Evolutionary conservation across 2,113 vertebrate genomes (phyloP).

Genomic region (Hippocampus mohnikei): DNA sequence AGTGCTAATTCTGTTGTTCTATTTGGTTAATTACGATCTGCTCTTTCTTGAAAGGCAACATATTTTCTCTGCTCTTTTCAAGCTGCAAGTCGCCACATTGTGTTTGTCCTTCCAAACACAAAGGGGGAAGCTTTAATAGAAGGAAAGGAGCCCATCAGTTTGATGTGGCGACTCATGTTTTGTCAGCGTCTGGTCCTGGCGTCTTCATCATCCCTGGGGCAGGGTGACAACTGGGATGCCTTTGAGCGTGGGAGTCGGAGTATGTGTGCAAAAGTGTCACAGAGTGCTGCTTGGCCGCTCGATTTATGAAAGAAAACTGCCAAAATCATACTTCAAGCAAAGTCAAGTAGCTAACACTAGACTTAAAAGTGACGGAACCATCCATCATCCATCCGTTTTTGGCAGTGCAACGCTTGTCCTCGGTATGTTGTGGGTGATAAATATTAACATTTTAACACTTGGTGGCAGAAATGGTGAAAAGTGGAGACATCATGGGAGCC

Average conservation of each 20-base stretch:
- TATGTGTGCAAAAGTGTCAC: slow-evolving; percentile 25
- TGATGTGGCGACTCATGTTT: slow-evolving; percentile 53
- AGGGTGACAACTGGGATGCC: slow-evolving; percentile 36
- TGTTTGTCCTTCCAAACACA: slow-evolving; percentile 15
- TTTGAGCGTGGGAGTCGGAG: slow-evolving; percentile 34
- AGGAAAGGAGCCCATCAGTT: slow-evolving; percentile 39
- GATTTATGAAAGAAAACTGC: too few relatives aligned
- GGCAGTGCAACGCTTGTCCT: too few relatives aligned
- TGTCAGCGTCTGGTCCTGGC: slow-evolving; percentile 48
- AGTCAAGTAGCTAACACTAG: too few relatives aligned
- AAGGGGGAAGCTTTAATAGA: slow-evolving; percentile 36
- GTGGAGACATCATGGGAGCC: too few relatives aligned
- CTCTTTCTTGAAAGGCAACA: not conserved
- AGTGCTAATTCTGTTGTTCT: not conserved
- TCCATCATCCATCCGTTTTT: too few relatives aligned
- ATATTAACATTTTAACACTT: too few relatives aligned
- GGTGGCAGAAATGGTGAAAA: too few relatives aligned
- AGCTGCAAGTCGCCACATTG: not conserved
- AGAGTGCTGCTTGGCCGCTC: not conserved
- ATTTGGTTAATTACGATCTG: not conserved
- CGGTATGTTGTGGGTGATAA: too few relatives aligned
- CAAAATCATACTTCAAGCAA: too few relatives aligned
- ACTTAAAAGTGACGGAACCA: too few relatives aligned
- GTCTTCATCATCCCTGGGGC: slow-evolving; percentile 48
- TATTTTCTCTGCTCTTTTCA: slow-evolving; percentile 2